These are phyloP conservation scores for Poecilobothrus nobilitatus DNA, from an alignment of 2,888 invertebrate species.

Conservation along the genomic window DNA sequence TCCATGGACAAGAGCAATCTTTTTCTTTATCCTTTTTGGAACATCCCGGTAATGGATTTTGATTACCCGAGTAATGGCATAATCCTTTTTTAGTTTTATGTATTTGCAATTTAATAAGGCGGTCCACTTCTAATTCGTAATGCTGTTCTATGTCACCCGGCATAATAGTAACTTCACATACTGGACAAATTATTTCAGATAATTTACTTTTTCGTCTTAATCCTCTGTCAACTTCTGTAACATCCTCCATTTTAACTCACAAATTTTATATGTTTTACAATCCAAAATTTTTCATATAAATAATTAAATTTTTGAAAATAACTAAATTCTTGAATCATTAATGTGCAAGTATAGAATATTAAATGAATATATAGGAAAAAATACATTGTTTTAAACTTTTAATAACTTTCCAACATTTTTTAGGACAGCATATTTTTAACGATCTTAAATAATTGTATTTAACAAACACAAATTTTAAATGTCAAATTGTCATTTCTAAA, in stretches of 20 bases:
- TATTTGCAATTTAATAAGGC: slow-evolving; percentile 49
- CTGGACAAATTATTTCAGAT: slow-evolving; percentile 54
- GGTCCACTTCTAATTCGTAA: slow-evolving; percentile 69
- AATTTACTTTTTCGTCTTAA: not conserved
- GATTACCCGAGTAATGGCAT: slow-evolving; percentile 10
- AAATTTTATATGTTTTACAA: not conserved
- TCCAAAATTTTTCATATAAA: too few relatives aligned
- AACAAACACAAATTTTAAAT: too few relatives aligned
- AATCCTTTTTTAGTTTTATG: slow-evolving; percentile 21
- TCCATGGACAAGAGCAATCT: slow-evolving; percentile 47
- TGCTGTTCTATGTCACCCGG: slow-evolving; percentile 77
- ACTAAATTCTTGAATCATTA: too few relatives aligned
- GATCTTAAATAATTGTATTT: too few relatives aligned
- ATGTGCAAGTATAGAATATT: too few relatives aligned
- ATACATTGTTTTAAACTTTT: too few relatives aligned
- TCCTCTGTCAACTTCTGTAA: not conserved
- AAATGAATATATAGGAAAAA: too few relatives aligned
- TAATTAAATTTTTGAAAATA: too few relatives aligned
- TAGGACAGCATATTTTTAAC: too few relatives aligned
- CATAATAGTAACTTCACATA: slow-evolving; percentile 77
- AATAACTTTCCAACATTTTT: too few relatives aligned
- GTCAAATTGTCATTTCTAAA: too few relatives aligned
- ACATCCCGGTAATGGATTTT: slow-evolving; percentile 25
- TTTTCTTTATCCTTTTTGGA: slow-evolving; percentile 17
- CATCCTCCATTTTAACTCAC: not conserved